phyloP scores from a whole-genome alignment of 1,140 invertebrate species.

The Vanessa tameamea region DNA sequence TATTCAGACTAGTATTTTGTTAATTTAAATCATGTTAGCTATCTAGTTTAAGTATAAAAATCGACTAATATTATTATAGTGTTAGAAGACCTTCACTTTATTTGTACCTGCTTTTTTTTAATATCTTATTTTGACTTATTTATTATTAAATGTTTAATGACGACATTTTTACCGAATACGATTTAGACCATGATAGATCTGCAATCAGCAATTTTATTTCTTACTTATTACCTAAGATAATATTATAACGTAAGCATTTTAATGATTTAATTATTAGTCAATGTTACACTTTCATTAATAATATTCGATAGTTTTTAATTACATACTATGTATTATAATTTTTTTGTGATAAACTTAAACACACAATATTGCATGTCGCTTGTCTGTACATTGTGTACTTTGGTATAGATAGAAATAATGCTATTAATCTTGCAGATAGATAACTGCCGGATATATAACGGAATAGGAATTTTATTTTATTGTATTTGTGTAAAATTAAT shows the following conservation, averaged over 20 bases:
- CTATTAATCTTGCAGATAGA: too few species aligned
- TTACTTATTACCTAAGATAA: background rate
- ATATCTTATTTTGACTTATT: background rate
- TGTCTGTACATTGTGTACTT: background rate
- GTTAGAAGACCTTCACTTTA: background rate
- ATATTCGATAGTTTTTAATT: background rate
- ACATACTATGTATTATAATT: too few species aligned
- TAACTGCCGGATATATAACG: too few species aligned
- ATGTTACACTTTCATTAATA: background rate
- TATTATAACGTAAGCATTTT: background rate
- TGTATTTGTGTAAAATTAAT: too few species aligned
- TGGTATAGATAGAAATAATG: background rate
- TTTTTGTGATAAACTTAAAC: background rate
- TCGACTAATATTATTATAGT: background rate
- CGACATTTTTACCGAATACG: background rate
- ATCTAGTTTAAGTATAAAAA: background rate
- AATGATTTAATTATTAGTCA: background rate
- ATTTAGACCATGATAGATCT: background rate
- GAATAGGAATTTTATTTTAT: too few species aligned
- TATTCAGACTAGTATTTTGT: background rate
- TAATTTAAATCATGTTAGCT: background rate
- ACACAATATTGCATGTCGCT: background rate
- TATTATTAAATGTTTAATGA: background rate
- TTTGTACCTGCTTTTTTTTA: constrained; percentile 2
- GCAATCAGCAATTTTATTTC: background rate